A percentile compares a stretch with the other conserved stretches of the same genome.
These are phyloP conservation scores for Eupithecia insigniata DNA, from an alignment of 2,888 invertebrate genomes.

Conservation along the genomic window DNA sequence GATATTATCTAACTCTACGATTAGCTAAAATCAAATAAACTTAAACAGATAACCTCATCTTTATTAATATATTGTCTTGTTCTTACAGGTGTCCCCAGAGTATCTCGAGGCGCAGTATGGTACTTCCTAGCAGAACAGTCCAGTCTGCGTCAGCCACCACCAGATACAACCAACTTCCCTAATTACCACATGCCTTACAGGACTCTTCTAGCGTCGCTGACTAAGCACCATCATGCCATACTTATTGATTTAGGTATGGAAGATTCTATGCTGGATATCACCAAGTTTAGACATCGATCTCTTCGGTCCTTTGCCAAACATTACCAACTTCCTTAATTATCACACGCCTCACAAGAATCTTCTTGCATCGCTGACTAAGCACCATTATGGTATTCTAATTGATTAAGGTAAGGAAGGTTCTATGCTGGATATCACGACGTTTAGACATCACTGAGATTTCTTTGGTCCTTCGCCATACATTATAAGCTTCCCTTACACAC, in stretches of 20 bases:
- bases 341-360: constrained; percentile 91
- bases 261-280: background rate
- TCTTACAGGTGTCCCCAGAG: constrained; percentile 91
- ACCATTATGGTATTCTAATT: constrained; percentile 98
- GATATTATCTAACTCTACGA: too few relatives aligned
- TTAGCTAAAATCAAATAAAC: too few relatives aligned
- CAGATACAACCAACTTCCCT: constrained; percentile 88
- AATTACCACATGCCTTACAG: constrained; percentile 92
- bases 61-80: background rate
- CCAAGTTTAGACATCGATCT: background rate
- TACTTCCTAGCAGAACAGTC: constrained; percentile 94
- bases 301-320: constrained; percentile 87
- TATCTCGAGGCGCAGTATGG: constrained; percentile 95
- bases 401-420: constrained; percentile 88
- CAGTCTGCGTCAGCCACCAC: constrained; percentile 87
- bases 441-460: too few relatives aligned
- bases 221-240: constrained; percentile 98
- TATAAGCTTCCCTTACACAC: constrained; percentile 87
- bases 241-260: constrained; percentile 94
- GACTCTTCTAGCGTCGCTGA: constrained; percentile 91
- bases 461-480: constrained; percentile 89
- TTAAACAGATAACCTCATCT: too few relatives aligned
- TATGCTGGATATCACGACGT: too few relatives aligned
- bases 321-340: constrained; percentile 88
- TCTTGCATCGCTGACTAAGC: constrained; percentile 94